Base-by-base conservation (phyloP, 2,113 vertebrate species). In the Podarcis raffonei region DNA sequence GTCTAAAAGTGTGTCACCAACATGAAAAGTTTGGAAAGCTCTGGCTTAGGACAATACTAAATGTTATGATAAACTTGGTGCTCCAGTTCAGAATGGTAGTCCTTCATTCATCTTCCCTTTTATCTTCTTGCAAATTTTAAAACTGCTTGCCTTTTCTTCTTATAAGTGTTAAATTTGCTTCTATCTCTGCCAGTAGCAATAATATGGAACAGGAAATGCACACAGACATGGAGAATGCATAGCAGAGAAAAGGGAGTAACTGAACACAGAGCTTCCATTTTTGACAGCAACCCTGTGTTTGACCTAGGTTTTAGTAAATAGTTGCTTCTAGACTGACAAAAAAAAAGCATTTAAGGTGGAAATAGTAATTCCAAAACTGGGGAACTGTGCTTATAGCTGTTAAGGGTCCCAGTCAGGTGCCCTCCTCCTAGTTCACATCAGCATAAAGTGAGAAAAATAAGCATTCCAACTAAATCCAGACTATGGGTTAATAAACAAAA, bases 401-500 rank as follows among this genome's bases (percentile, higher is more conserved):
- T 65, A 35, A 11, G 74, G 30, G 23, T 53, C 32, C n/a, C 42
- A 53, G 15, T 35, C 0, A 39, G 20, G 13, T 25, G n/a, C 7
- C n/a, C 37, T 83, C 39, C 16, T 16, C 8, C 30, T 5, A 32
- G 18, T 66, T 71, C 30, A 71, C 11, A 30, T 23, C 39, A 66
- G 68, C 42, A 53, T 23, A 5, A 72, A 48, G 65, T n/a, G 27
- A 66, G 32, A 72, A 35, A 71, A 87, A 7, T 23, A 87, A 87
- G 48, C 32, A 48, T 87, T 57, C 71, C 9, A 86, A 77, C 71
- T 81, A 37, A 81, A 76, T 88, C 23, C 68, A 71, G 72, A n/a
- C 76, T 35, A 66, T 65, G 65, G 89, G 87, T 92, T 94, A 89
- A 89, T 89, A 91, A 83, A 87, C 77, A 37, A 83, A 89, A 86